Evolutionary conservation across 2,113 vertebrate genomes (phyloP).

Genomic region (Saccopteryx bilineata): DNA sequence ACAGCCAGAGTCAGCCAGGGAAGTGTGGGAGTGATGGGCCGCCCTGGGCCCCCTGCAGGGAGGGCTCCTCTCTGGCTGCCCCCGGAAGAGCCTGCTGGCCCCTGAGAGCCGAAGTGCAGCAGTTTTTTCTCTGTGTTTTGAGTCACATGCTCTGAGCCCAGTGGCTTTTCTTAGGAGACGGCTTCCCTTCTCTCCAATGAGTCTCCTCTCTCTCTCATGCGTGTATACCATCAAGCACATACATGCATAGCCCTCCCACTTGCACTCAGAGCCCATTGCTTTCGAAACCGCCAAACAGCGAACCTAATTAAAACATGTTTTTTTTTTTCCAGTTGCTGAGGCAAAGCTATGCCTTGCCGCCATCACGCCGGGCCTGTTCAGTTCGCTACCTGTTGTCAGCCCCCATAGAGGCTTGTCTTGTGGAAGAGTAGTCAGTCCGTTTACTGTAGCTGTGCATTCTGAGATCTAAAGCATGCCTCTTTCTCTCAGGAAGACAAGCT

Average conservation of each 20-base stretch:
- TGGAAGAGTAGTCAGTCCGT: conserved; percentile 71
- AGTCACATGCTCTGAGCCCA: conserved; percentile 74
- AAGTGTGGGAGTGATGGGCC: neutral
- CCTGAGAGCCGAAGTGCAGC: conserved; percentile 13
- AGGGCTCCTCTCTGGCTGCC: neutral
- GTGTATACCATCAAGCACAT: neutral
- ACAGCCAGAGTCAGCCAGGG: conserved; percentile 47
- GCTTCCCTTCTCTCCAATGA: conserved; percentile 69
- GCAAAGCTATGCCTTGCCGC: conserved; percentile 70
- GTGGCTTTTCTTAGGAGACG: conserved; percentile 71
- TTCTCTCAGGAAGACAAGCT: conserved; percentile 48
- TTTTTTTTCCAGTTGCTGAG: conserved; percentile 79
- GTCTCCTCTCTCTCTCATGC: neutral
- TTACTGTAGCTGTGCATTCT: conserved; percentile 74
- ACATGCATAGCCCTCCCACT: neutral
- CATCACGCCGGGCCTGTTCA: conserved; percentile 76
- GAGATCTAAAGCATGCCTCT: conserved; percentile 68
- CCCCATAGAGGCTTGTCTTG: conserved; percentile 76
- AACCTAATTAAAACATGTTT: conserved; percentile 86
- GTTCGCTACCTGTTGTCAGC: conserved; percentile 67
- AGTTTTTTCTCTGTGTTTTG: conserved; percentile 47
- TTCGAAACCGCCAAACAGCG: conserved; percentile 85
- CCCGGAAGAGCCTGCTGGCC: conserved; percentile 35
- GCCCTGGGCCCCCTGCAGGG: fast-evolving
- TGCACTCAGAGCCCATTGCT: conserved; percentile 78